Conservation (phyloP, 2,113 vertebrate genomes). For the Aspiorhynchus laticeps region DNA sequence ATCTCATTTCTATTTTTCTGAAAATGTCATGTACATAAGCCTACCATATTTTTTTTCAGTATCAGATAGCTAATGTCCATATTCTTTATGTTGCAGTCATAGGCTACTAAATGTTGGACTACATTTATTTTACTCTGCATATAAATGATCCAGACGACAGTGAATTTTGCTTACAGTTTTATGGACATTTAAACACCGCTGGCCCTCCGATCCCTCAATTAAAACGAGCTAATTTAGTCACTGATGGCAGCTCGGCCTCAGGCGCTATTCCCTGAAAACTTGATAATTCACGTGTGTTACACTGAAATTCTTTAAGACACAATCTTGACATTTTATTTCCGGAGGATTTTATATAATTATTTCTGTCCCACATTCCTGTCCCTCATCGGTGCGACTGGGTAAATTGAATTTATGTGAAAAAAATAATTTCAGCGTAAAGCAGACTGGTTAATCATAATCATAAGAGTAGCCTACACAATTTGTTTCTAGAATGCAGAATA, state of each 20-base stretch:
- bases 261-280: conserved; percentile 52
- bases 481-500: not conserved
- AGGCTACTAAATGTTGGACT: not conserved
- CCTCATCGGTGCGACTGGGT: not conserved
- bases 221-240: conserved; percentile 54
- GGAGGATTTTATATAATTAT: not conserved
- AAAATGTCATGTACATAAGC: not conserved
- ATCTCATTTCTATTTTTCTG: not conserved
- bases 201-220: conserved; percentile 51
- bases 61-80: not conserved
- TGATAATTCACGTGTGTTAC: conserved; percentile 47
- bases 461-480: not conserved
- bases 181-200: conserved; percentile 42
- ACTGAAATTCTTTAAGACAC: conserved; percentile 15
- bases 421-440: conserved; percentile 62
- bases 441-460: not conserved
- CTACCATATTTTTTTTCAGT: not conserved
- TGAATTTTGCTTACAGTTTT: conserved; percentile 48
- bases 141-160: conserved; percentile 38
- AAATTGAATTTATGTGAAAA: not conserved
- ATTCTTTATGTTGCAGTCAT: not conserved
- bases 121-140: conserved; percentile 20
- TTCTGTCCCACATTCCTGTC: not conserved
- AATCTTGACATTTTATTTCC: conserved; percentile 24
- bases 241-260: conserved; percentile 45